These are phyloP conservation scores for Rotaria socialis DNA, from an alignment of 2,888 invertebrate genomes.

Conservation along the genomic window DNA sequence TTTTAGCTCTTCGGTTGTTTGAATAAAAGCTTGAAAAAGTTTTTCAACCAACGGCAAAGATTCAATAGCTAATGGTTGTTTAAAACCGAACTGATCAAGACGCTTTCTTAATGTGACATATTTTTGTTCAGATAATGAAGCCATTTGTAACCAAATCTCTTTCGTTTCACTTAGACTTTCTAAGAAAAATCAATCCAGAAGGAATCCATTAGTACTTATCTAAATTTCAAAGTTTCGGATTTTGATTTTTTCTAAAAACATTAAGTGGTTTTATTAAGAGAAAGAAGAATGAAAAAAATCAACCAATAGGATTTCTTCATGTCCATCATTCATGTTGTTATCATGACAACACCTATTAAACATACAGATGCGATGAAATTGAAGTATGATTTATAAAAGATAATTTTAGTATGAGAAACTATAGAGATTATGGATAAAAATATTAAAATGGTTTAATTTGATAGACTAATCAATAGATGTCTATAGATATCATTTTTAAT, in stretches of 20 bases:
- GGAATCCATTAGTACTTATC: not conserved
- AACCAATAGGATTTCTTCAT: not conserved
- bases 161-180: not conserved
- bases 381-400: too few species aligned
- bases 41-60: constrained; percentile 75
- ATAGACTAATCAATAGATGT: too few species aligned
- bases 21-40: constrained; percentile 74
- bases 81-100: constrained; percentile 77
- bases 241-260: not conserved
- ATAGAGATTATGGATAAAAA: too few species aligned
- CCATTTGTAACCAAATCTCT: not conserved
- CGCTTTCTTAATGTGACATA: constrained; percentile 66
- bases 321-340: not conserved
- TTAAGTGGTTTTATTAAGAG: not conserved
- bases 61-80: constrained; percentile 71
- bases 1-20: constrained; percentile 79
- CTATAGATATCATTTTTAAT: too few species aligned
- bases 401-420: too few species aligned
- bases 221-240: not conserved
- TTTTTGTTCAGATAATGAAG: constrained; percentile 54
- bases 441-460: too few species aligned
- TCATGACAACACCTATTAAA: not conserved
- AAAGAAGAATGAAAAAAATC: not conserved
- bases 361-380: not conserved
- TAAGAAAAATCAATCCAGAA: not conserved